Evolutionary conservation across 2,113 vertebrate species (phyloP), one percentile per base, ranked within the genome.

Genomic region (Polyodon spathula): DNA sequence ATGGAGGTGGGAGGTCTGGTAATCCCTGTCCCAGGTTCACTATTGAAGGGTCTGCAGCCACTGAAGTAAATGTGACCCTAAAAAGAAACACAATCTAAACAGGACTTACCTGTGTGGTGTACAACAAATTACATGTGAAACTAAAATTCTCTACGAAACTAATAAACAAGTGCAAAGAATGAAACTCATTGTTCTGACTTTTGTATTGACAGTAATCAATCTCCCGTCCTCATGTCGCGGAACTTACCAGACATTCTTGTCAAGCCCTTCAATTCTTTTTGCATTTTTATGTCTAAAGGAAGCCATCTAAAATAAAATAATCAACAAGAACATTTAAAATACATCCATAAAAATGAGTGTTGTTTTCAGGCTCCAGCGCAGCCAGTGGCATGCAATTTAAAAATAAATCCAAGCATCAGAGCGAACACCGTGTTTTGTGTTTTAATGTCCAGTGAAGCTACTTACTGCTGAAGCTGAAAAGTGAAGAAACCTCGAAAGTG

Each of bases 11-110:
- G 61, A 96, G 89, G 68, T 98, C 94, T 63, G 96, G 94, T 55
- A 76, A 79, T 8, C 95, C 96, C 73, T 97, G 94, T 40, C 93
- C 93, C 8, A 98, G 89, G 76, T 97, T 97, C 38, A 98, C 90
- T 27, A 97, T 67, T 6, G 91, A 79, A 0, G 93, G 90, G 69
- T 97, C 91, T 11, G 92, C 89, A 67, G 94, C 89, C 73, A 97
- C 40, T 8, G 90, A 85, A 1, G 91, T 93, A 70, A 98, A 93
- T 57, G 89, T 87, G 70, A 90, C 86, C 96, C 96, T 97, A 64
- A 8, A 69, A 44, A 70, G 2, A 43, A 14, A 51, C 59, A 59
- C 4, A 46, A 14, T 46, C 5, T 27, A 1, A 1, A 27, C 27
- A 27, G 27, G 2, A 27, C 3, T 27, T 27, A 27, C 27, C 27